Evolutionary conservation across 2,888 invertebrate genomes (phyloP).

Genomic region (Synergus japonicus): DNA sequence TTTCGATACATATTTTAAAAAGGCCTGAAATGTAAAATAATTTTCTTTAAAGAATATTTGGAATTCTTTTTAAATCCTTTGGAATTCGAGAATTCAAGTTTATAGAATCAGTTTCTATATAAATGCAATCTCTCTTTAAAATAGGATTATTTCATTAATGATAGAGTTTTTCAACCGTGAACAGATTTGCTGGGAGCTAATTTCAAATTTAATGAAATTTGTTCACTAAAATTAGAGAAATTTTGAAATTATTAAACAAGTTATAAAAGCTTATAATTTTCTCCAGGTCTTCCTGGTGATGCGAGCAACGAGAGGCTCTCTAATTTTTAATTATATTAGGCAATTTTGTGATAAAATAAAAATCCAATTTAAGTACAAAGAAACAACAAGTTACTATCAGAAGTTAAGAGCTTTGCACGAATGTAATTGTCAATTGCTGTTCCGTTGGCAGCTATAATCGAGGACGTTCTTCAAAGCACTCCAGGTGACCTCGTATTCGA

Average conservation of each 20-base stretch:
- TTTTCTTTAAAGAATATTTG: no score
- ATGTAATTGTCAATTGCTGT: not conserved
- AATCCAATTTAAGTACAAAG: constrained; percentile 11
- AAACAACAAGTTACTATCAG: constrained; percentile 12
- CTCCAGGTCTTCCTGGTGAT: no score
- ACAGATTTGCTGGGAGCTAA: no score
- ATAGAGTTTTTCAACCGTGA: no score
- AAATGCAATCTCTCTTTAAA: not conserved
- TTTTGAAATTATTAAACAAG: no score
- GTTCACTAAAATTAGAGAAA: not conserved
- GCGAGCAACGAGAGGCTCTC: not conserved
- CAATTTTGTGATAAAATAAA: constrained; percentile 18
- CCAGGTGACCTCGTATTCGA: constrained; percentile 9
- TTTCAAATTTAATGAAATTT: no score
- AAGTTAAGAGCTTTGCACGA: constrained; percentile 10
- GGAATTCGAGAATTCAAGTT: no score
- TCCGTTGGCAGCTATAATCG: constrained; percentile 28
- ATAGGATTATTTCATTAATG: no score
- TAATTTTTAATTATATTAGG: no score
- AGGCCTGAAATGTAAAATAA: not conserved
- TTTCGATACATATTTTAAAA: not conserved
- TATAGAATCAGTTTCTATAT: no score
- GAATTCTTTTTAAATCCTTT: no score
- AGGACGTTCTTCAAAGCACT: constrained; percentile 10
- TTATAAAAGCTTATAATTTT: no score